Conservation (phyloP, 2,113 vertebrate genomes). For the Bombycilla garrulus region DNA sequence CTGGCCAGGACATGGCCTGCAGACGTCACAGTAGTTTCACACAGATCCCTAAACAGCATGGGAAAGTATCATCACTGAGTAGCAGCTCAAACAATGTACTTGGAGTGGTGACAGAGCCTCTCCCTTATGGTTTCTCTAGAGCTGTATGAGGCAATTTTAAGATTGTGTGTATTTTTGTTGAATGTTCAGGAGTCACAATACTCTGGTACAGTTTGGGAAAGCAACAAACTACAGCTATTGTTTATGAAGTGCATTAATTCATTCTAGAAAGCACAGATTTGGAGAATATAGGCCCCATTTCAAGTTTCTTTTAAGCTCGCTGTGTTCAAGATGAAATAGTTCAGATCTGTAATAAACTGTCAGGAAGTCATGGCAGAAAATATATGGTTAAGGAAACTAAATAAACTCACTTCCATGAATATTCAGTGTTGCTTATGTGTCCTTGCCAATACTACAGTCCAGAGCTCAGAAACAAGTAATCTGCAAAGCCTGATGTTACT, state of each 20-base stretch:
- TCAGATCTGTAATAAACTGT: neutral
- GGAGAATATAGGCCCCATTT: neutral
- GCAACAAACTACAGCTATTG: neutral
- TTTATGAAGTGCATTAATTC: neutral
- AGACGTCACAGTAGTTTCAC: neutral
- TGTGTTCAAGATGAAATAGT: neutral
- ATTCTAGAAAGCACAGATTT: neutral
- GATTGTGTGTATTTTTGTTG: neutral
- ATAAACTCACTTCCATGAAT: neutral
- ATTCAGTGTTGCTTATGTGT: neutral
- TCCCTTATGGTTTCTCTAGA: neutral
- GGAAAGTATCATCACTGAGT: neutral
- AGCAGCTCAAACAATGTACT: neutral
- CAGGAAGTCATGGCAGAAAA: neutral
- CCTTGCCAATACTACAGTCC: neutral
- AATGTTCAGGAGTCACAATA: neutral
- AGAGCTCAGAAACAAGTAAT: neutral
- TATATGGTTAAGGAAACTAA: neutral
- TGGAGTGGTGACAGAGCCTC: neutral
- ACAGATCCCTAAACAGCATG: neutral
- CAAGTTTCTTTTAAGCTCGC: neutral
- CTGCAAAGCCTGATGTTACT: neutral
- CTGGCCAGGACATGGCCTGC: neutral
- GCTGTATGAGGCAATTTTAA: accelerated
- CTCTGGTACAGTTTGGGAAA: neutral